Base-by-base conservation (phyloP, 2,113 vertebrate genomes). In the Nycticorax nycticorax region DNA sequence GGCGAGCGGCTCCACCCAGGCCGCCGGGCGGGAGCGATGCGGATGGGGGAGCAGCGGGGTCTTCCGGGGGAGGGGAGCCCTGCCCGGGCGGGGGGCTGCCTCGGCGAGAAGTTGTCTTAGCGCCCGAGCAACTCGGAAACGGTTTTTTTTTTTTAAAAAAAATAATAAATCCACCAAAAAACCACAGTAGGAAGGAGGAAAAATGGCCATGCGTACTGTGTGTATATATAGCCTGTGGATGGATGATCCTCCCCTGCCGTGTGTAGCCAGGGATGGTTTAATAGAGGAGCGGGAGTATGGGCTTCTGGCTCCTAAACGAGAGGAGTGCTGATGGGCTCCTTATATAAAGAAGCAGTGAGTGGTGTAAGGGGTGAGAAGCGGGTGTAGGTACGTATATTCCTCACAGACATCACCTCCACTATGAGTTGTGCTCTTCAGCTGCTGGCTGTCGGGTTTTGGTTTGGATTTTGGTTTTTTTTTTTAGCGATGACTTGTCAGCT, bases 1-100 rank as follows among this genome's bases (percentile, higher is more conserved):
- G 84, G 76, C 81, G 68, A 73, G 89, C 85, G 80, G 84, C 92
- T 89, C 95, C 95, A 91, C 93, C 93, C 96, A 85, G 93, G 60
- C 59, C 35, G 48, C 37, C 52, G 80, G 87, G 79, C 16, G 72
- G 86, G 41, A 80, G 92, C 33, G 82, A 16, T 78, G 92, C 75
- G 76, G 85, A 20, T 39, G 67, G 52, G 45, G 45, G 23, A 83
- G 81, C 85, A 5, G 64, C 32, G 89, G 89, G 59, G 55, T 63
- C 64, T 82, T 2, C 79, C 56, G 35, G 55, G 72, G 14, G 4
- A 39, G 59, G 3, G 53, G 43, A 75, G 72, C 85, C 47, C 30
- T 35, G 41, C 52, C 41, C 52, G 45, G 35, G 27, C n/a, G 11
- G 3, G 48, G 39, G 17, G 14, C 24, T 17, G n/a, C 48, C 21